Evolutionary conservation across 2,797 vertebrate species (phyloP).

Genomic region (Gymnothorax reevesii): DNA sequence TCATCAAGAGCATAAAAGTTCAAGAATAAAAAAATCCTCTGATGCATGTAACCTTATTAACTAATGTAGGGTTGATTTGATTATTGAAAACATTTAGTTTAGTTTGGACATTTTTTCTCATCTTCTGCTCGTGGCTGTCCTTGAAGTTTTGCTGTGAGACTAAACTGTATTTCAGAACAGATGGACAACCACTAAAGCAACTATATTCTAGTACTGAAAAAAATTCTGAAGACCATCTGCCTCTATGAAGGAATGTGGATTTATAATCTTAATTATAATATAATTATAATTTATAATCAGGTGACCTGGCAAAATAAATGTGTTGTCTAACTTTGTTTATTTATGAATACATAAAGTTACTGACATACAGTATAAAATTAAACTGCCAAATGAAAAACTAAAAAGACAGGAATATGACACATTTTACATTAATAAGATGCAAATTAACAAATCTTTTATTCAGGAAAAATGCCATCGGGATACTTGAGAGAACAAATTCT

Average conservation of each 20-base stretch:
- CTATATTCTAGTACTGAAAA: neutral
- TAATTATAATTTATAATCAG: too few species aligned
- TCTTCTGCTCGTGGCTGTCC: neutral
- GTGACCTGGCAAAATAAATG: too few species aligned
- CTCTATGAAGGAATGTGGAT: neutral
- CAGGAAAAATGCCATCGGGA: neutral
- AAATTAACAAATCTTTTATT: neutral
- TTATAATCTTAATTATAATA: too few species aligned
- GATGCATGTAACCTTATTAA: conserved; percentile 20
- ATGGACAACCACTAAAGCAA: neutral
- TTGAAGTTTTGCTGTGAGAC: conserved; percentile 13
- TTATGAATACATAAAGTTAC: neutral
- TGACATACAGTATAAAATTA: too few species aligned
- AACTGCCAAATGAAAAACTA: neutral
- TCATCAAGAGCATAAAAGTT: neutral
- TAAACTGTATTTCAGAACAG: neutral
- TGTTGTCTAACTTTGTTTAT: neutral
- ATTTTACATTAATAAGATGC: neutral
- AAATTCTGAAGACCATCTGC: neutral
- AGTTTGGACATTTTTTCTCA: neutral
- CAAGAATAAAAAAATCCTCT: neutral
- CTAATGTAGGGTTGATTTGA: neutral
- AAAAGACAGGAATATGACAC: neutral
- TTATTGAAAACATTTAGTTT: neutral
- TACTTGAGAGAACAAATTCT: neutral